A percentile compares a stretch with the other conserved stretches of the same genome.
phyloP scores from a whole-genome alignment of 2,797 vertebrate genomes.

The Hippocampus kuda region DNA sequence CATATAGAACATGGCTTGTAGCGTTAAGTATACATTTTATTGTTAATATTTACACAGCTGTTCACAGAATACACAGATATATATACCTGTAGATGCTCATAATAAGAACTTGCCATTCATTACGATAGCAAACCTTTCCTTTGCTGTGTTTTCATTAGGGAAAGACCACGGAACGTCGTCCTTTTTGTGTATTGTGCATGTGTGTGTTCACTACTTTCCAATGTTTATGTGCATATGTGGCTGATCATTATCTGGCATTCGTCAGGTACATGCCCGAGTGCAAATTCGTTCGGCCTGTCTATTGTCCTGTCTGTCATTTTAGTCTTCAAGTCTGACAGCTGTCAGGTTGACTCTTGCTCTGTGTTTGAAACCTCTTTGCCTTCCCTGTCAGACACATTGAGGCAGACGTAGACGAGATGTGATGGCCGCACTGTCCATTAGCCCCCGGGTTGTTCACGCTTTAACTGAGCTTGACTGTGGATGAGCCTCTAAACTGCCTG shows the following conservation, averaged over 20 bases:
- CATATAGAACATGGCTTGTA: no score
- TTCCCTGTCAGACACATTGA: constrained; percentile 51
- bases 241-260: constrained; percentile 32
- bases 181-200: background rate
- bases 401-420: constrained; percentile 59
- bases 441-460: constrained; percentile 57
- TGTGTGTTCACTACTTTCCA: constrained; percentile 8
- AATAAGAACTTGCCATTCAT: constrained; percentile 66
- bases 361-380: constrained; percentile 41
- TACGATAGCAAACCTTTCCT: constrained; percentile 50
- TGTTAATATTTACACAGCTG: no score
- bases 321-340: constrained; percentile 49
- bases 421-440: constrained; percentile 62
- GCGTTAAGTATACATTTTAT: no score
- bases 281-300: constrained; percentile 31
- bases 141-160: constrained; percentile 44
- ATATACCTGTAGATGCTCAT: constrained; percentile 20
- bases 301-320: constrained; percentile 41
- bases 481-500: constrained; percentile 61
- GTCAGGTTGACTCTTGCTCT: constrained; percentile 31
- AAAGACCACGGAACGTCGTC: background rate
- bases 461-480: constrained; percentile 62
- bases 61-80: constrained; percentile 5
- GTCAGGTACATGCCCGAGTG: constrained; percentile 13
- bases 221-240: constrained; percentile 10